These are phyloP conservation scores for Eristalinus sepulchralis DNA, from an alignment of 2,888 invertebrate species.

Conservation along the genomic window DNA sequence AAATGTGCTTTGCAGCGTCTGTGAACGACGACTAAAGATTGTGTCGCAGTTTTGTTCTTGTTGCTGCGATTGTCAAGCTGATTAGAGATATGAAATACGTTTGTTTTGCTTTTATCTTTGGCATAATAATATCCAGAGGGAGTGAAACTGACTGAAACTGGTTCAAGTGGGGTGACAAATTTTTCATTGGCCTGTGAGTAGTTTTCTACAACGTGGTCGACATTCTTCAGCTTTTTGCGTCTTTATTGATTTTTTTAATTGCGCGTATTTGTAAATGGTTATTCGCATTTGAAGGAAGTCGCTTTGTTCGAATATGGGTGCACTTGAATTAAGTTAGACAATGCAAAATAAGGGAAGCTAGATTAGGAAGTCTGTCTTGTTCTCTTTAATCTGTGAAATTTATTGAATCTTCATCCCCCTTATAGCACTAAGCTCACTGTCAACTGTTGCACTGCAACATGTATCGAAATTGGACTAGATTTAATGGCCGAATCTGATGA, in stretches of 20 bases:
- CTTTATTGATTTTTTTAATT: background rate
- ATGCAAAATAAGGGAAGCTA: too few species aligned
- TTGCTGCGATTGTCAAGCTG: background rate
- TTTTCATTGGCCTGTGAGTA: background rate
- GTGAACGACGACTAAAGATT: background rate
- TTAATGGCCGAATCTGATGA: too few species aligned
- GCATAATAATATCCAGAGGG: background rate
- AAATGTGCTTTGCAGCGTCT: background rate
- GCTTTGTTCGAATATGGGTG: too few species aligned
- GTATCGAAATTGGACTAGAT: too few species aligned
- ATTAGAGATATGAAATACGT: background rate
- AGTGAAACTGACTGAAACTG: background rate
- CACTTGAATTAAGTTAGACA: too few species aligned
- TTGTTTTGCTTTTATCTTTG: background rate
- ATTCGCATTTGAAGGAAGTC: background rate
- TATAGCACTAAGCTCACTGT: too few species aligned
- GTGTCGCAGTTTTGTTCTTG: background rate
- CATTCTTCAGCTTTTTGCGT: background rate
- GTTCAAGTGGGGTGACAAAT: background rate
- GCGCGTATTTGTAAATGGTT: background rate
- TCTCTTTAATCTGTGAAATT: too few species aligned
- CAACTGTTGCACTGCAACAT: too few species aligned
- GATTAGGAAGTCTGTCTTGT: too few species aligned
- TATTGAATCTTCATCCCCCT: too few species aligned
- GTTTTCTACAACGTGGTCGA: background rate